Base-by-base conservation (phyloP, 2,797 vertebrate genomes). In the Etheostoma nigrum region DNA sequence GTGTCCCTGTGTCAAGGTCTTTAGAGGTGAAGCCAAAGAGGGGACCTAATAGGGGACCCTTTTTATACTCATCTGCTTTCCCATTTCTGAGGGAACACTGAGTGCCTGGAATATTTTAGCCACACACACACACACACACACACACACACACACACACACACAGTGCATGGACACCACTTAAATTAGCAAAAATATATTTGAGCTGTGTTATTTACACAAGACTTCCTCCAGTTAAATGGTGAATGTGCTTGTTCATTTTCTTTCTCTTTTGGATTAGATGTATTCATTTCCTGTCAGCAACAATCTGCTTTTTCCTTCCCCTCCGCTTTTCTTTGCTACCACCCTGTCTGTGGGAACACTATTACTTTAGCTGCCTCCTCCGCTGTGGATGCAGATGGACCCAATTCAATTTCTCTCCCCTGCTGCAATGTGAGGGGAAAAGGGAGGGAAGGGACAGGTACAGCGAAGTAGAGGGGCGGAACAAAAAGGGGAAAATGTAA, bases 201-300 rank as follows among this genome's bases (percentile, higher is more conserved):
- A 90, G 84, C 80, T 49, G 42, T 85, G 87, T 91, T 91, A 91
- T 92, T 93, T 89, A 88, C 84, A 89, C 85, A 84, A 76, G 62
- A 84, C 87, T 81, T 83, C 79, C 72, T 72, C 70, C 81, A 52
- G 79, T 89, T 87, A 89, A 87, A 88, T 68, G 75, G 57, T 72
- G 74, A 88, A 84, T 79, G 76, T 83, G 79, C 78, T 83, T 2
- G 16, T 86, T 88, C 79, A 84, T 67, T 87, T 81, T 82, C 72
- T 84, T 74, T 86, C 78, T 79, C 67, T 79, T 79, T 88, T 85
- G 83, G 85, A 77, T 85, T 84, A 77, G 79, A 90, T 92, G 90
- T 91, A 87, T 93, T 91, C 91, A 87, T 91, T 90, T 86, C 84
- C 91, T 73, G 86, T 91, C 91, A 85, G 84, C 18, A 10, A 74